Evolutionary conservation across 2,888 invertebrate genomes (phyloP), one percentile per base, ranked within the genome.

Genomic region (Dryococelus australis): DNA sequence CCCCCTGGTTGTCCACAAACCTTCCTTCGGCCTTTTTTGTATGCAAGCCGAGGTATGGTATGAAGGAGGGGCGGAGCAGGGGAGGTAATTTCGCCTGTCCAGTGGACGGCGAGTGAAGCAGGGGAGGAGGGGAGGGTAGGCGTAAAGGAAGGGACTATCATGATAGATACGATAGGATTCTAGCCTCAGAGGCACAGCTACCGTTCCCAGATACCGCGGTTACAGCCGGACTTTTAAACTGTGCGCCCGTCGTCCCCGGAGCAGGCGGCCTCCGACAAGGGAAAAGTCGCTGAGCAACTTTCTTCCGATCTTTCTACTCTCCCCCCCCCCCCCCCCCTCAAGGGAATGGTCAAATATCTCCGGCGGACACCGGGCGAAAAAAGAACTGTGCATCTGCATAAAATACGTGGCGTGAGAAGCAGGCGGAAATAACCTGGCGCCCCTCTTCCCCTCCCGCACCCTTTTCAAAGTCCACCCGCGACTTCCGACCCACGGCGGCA

Each of bases 81-180:
- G 16, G 35, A 85, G 85, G 88, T 86, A 79, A 85, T 86, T 88
- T 86, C 65, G 65, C 65, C 43, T 83, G 83, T 83, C 83, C 83
- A 83, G 86, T 12, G 84, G 43, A 8, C 24, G 26, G 28, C 20
- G 43, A 24, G 51, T 28, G 53, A 47, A 28, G 65, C 20, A 28
- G 35, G 86, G 20, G 47, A 43, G 26, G 47, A 79, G 85, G 85
- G 47, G 80, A 24, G 35, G 24, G 80, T 4, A 79, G 86, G 87
- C 85, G 65, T 85, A 85, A 85, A 78, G 53, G 83, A 86, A 84
- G 84, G 87, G 85, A 85, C 86, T 86, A 87, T 87, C 88, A 87
- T 88, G 88, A 88, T 87, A 87, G 87, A 87, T 88, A 87, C 84
- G 88, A 88, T 88, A 88, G 87, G 80, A 87, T 87, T 87, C 43